phyloP scores from a whole-genome alignment of 2,888 invertebrate species.

The Hedya salicella region DNA sequence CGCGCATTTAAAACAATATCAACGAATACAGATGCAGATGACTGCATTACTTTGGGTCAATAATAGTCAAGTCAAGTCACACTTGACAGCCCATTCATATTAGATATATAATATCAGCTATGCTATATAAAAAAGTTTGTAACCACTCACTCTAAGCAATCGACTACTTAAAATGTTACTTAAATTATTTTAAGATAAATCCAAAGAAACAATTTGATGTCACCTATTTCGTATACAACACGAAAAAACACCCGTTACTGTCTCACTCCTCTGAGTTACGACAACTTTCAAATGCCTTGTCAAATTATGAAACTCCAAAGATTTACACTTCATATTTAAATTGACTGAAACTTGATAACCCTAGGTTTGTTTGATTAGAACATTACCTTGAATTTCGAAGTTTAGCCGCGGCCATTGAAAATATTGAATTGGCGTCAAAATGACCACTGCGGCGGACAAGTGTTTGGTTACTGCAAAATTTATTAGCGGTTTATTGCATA shows the following conservation, averaged over 20 bases:
- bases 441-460: slow-evolving; percentile 51
- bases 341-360: slow-evolving; percentile 34
- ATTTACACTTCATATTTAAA: slow-evolving; percentile 34
- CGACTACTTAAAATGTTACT: too few relatives aligned
- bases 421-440: slow-evolving; percentile 57
- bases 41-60: too few relatives aligned
- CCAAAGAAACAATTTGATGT: not conserved
- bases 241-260: not conserved
- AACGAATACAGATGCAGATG: too few relatives aligned
- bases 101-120: too few relatives aligned
- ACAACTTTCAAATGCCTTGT: slow-evolving; percentile 29
- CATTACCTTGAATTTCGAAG: slow-evolving; percentile 53
- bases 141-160: too few relatives aligned
- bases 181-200: too few relatives aligned
- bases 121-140: too few relatives aligned
- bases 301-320: slow-evolving; percentile 31
- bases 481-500: slow-evolving; percentile 50
- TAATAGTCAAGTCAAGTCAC: too few relatives aligned
- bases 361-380: slow-evolving; percentile 48
- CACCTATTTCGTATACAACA: not conserved
- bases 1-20: too few relatives aligned
- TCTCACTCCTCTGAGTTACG: slow-evolving; percentile 29
- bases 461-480: slow-evolving; percentile 58
- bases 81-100: too few relatives aligned
- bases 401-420: slow-evolving; percentile 54